Percentiles rank a stretch among this genome's conserved stretches.
phyloP scores from a whole-genome alignment of 2,797 vertebrate species.

The Otolemur crassicaudatus region DNA sequence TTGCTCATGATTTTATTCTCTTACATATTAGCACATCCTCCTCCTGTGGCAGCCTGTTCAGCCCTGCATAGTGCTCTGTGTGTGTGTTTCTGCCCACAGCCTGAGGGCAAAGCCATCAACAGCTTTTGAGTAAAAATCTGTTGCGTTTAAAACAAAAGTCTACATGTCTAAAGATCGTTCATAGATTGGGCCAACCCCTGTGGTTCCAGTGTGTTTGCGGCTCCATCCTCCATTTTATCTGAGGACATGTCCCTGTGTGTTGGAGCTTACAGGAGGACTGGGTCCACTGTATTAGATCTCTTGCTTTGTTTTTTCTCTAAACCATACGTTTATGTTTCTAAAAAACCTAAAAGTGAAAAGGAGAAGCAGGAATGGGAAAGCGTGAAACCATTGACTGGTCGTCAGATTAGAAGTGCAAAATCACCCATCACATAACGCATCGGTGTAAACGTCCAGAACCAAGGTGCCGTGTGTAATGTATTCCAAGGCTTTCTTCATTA shows the following conservation, averaged over 20 bases:
- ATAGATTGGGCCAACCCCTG: not conserved
- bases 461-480: accelerated
- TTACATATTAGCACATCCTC: not conserved
- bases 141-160: not conserved
- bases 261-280: not conserved
- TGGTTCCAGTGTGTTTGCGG: not conserved
- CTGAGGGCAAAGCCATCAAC: not conserved
- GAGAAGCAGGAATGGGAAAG: not conserved
- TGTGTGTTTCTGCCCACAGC: not conserved
- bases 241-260: not conserved
- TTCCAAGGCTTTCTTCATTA: not conserved
- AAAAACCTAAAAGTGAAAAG: conserved; percentile 25
- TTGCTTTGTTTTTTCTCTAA: not conserved
- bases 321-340: not conserved
- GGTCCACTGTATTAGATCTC: not conserved
- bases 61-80: not conserved
- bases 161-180: not conserved
- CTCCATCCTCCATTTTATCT: not conserved
- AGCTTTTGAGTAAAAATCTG: not conserved
- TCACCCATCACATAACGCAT: not conserved
- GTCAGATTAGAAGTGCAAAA: not conserved
- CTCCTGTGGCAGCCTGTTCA: not conserved
- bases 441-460: accelerated
- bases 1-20: not conserved
- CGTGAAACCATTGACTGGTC: not conserved